Conservation (phyloP, 2,888 invertebrate genomes). For the Aelia acuminata region DNA sequence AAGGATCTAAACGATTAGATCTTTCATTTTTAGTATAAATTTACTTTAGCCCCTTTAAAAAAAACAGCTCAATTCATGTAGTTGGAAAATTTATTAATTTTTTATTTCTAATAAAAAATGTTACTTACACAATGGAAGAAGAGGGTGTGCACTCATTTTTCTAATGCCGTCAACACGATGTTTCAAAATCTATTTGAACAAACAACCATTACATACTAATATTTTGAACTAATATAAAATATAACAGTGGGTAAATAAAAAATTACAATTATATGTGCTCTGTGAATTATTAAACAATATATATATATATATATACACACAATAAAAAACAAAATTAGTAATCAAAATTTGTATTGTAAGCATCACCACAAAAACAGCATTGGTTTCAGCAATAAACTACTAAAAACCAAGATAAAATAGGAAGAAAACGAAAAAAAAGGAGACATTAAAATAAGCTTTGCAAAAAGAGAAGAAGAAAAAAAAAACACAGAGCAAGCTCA, state of each 20-base stretch:
- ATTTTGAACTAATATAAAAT: not conserved
- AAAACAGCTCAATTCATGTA: not conserved
- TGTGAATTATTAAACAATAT: not conserved
- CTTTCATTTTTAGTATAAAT: too few species aligned
- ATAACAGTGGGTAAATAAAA: not conserved
- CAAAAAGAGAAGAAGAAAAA: not conserved
- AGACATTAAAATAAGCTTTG: not conserved
- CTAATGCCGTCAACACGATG: conserved; percentile 95
- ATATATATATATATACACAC: not conserved
- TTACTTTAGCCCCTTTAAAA: too few species aligned
- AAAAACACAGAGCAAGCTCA: not conserved
- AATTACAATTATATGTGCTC: not conserved
- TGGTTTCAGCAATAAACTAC: not conserved
- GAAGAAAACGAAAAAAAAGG: not conserved
- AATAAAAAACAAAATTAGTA: not conserved
- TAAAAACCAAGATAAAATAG: not conserved
- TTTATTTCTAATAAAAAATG: too few species aligned
- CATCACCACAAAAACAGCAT: not conserved
- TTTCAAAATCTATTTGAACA: conserved; percentile 82
- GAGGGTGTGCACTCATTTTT: conserved; percentile 95
- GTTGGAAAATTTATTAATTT: not conserved
- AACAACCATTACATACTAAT: conserved; percentile 3
- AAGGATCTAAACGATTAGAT: too few species aligned
- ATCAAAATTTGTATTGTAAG: not conserved
- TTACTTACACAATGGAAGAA: conserved; percentile 93